phyloP scores from a whole-genome alignment of 2,113 vertebrate genomes.

The Myiopsitta monachus region DNA sequence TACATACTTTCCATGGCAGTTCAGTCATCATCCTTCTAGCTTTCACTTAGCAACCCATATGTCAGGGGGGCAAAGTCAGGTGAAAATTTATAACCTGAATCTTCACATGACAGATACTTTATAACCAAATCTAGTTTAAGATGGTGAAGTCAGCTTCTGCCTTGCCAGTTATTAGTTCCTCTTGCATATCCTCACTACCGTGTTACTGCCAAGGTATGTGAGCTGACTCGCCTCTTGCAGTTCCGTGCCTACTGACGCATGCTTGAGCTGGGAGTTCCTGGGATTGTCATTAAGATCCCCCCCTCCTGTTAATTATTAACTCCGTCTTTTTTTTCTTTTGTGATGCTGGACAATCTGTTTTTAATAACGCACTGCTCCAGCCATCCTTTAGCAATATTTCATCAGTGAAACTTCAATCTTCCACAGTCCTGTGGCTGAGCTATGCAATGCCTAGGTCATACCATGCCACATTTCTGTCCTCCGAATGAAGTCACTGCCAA shows the following conservation, averaged over 20 bases:
- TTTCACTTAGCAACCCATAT: fast-evolving
- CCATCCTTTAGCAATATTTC: not conserved
- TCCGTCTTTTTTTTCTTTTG: not conserved
- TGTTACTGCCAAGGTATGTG: not conserved
- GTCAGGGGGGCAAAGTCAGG: not conserved
- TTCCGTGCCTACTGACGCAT: not conserved
- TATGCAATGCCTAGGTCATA: not conserved
- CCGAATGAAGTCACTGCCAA: not conserved
- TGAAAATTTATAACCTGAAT: not conserved
- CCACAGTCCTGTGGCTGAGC: not conserved
- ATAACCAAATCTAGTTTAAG: not conserved
- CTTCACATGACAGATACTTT: not conserved
- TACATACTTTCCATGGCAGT: not conserved
- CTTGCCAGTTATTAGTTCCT: constrained; percentile 16
- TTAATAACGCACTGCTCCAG: not conserved
- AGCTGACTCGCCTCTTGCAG: not conserved
- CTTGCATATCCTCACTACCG: constrained; percentile 31
- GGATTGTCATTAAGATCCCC: not conserved
- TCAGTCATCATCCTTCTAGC: not conserved
- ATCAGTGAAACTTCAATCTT: not conserved
- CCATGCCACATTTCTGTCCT: not conserved
- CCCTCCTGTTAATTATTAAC: not conserved
- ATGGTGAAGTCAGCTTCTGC: constrained; percentile 11
- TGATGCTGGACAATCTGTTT: not conserved
- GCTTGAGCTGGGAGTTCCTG: constrained; percentile 29